These are phyloP conservation scores for Melanotaenia duboulayi DNA, from an alignment of 2,113 vertebrate genomes.

Conservation along the genomic window DNA sequence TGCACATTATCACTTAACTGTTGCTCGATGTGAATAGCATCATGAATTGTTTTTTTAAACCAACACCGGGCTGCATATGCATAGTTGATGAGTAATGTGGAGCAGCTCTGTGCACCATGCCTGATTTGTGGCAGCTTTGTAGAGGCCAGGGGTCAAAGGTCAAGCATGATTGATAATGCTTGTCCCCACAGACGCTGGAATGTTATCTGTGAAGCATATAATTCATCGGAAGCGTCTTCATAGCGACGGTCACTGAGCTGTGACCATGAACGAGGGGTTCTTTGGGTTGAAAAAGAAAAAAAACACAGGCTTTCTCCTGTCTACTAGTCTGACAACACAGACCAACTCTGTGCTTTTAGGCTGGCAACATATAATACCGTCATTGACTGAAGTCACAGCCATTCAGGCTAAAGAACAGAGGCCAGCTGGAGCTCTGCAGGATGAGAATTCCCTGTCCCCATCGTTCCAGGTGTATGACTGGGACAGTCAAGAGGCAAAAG, in stretches of 20 bases:
- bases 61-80: background rate
- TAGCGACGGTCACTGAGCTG: constrained; percentile 46
- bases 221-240: constrained; percentile 64
- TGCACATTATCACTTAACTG: background rate
- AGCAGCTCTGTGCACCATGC: constrained; percentile 12
- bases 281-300: constrained; percentile 18
- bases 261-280: constrained; percentile 22
- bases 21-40: background rate
- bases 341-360: constrained; percentile 65
- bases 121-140: constrained; percentile 40
- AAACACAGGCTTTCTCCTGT: constrained; percentile 66
- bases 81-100: constrained; percentile 17
- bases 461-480: constrained; percentile 62
- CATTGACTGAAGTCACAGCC: constrained; percentile 64
- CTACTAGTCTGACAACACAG: constrained; percentile 38
- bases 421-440: constrained; percentile 46
- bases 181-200: constrained; percentile 56
- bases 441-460: constrained; percentile 41
- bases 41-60: background rate
- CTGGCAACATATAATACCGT: constrained; percentile 65
- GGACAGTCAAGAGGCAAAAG: constrained; percentile 38
- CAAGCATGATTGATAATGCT: constrained; percentile 57
- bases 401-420: constrained; percentile 43
- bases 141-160: constrained; percentile 56
- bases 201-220: constrained; percentile 72